phyloP scores from a whole-genome alignment of 2,888 invertebrate species.

The Platycheirus rosarum region DNA sequence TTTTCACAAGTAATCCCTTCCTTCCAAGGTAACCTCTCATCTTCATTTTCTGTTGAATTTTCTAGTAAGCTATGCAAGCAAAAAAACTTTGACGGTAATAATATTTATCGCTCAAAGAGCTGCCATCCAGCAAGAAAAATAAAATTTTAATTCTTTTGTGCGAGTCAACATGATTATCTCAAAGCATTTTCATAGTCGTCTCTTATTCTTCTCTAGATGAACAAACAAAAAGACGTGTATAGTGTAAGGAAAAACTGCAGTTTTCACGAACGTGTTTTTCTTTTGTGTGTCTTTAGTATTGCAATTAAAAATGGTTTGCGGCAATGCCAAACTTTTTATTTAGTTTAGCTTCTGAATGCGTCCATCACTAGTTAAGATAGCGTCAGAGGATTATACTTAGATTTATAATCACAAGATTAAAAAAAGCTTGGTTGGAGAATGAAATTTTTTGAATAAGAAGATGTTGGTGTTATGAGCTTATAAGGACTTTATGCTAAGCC shows the following conservation, averaged over 20 bases:
- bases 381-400: background rate
- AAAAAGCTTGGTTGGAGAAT: too few relatives aligned
- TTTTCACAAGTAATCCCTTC: background rate
- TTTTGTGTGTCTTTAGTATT: conserved; percentile 14
- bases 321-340: background rate
- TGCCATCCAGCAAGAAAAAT: background rate
- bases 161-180: background rate
- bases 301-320: background rate
- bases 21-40: background rate
- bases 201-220: background rate
- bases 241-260: background rate
- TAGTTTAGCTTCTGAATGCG: background rate
- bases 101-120: background rate
- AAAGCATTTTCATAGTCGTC: background rate
- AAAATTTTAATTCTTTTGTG: background rate
- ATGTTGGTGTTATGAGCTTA: background rate
- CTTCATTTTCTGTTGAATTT: background rate
- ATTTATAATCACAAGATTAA: conserved; percentile 10
- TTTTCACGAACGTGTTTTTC: background rate
- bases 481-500: background rate
- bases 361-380: background rate
- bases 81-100: background rate
- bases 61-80: background rate
- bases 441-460: background rate
- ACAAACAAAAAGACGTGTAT: background rate